A percentile compares a stretch with the other conserved stretches of the same genome.
These are phyloP conservation scores for Corythornis madagascariensis DNA, from an alignment of 2,113 vertebrate species.

Conservation along the genomic window DNA sequence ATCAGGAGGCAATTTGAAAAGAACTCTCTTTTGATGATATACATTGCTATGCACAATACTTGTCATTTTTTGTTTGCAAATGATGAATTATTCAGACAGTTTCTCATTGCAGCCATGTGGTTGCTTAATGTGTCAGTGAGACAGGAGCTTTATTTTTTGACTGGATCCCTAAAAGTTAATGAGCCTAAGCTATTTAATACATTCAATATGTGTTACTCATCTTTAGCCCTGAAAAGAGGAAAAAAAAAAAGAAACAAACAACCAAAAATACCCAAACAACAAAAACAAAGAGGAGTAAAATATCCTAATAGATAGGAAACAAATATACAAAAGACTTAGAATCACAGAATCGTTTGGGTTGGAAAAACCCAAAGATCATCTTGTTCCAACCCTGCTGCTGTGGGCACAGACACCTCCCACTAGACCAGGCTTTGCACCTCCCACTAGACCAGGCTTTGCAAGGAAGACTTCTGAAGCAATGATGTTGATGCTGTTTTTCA, in stretches of 20 bases:
- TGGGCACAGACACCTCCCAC: too few species aligned
- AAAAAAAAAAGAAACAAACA: not conserved
- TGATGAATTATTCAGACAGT: slow-evolving; percentile 25
- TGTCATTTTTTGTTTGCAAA: slow-evolving; percentile 30
- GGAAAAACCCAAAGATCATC: too few species aligned
- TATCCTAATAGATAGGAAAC: not conserved
- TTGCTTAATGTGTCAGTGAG: slow-evolving; percentile 5
- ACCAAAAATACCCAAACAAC: not conserved
- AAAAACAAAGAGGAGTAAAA: not conserved
- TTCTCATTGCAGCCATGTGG: not conserved
- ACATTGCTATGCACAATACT: not conserved
- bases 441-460: too few species aligned
- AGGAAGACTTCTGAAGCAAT: not conserved
- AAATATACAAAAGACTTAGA: not conserved
- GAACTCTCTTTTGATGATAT: not conserved
- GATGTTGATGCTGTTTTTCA: not conserved
- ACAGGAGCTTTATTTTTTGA: not conserved
- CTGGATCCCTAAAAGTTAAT: not conserved
- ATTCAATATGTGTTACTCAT: not conserved
- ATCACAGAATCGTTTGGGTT: too few species aligned
- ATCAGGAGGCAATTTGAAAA: not conserved
- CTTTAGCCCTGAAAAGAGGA: not conserved
- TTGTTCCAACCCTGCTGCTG: too few species aligned
- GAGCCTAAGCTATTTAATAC: not conserved
- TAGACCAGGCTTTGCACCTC: too few species aligned